Evolutionary conservation across 2,888 invertebrate species (phyloP).

Genomic region (Cryptus viduatorius): DNA sequence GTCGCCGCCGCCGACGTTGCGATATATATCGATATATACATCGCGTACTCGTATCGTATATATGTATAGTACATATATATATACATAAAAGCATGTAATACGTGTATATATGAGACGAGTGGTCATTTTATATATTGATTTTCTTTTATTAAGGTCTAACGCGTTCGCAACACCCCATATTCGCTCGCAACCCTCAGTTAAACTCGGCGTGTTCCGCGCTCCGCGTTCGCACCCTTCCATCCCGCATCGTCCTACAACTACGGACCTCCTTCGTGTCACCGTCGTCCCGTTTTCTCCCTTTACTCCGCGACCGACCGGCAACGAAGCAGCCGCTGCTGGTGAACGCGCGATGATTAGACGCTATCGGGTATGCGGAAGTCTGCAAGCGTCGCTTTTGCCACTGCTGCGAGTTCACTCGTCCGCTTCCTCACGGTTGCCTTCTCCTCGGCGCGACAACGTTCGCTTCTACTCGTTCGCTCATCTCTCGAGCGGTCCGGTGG

Average conservation of each 20-base stretch:
- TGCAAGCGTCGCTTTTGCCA: constrained; percentile 33
- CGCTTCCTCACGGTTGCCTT: constrained; percentile 34
- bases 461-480: constrained; percentile 12
- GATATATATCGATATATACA: constrained; percentile 20
- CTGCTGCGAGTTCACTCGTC: constrained; percentile 25
- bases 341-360: constrained; percentile 62
- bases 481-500: constrained; percentile 4
- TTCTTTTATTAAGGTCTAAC: constrained; percentile 64
- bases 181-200: constrained; percentile 20
- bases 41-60: neutral
- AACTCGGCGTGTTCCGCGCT: constrained; percentile 8
- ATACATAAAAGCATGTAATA: neutral
- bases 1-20: constrained; percentile 9
- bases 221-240: constrained; percentile 30
- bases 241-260: constrained; percentile 7
- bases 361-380: constrained; percentile 66
- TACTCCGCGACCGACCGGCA: constrained; percentile 35
- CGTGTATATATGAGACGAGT: constrained; percentile 15
- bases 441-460: constrained; percentile 17
- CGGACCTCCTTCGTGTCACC: constrained; percentile 23
- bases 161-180: constrained; percentile 47
- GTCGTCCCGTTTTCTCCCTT: constrained; percentile 31
- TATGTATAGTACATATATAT: neutral
- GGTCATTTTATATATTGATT: constrained; percentile 68
- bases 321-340: constrained; percentile 30